These are phyloP conservation scores for Kuschelorhynchus macadamiae DNA, from an alignment of 2,888 invertebrate genomes.

Conservation along the genomic window DNA sequence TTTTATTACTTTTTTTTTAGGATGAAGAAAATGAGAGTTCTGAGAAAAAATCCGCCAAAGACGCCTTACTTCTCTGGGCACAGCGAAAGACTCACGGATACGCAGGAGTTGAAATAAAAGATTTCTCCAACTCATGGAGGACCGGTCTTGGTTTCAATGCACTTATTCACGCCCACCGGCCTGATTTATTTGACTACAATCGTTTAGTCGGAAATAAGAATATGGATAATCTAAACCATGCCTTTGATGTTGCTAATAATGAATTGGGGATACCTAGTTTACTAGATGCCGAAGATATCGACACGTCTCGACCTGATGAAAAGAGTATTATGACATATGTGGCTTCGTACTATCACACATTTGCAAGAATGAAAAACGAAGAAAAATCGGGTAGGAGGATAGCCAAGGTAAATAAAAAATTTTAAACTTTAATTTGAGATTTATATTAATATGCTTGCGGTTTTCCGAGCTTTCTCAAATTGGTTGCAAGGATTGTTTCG, in stretches of 20 bases:
- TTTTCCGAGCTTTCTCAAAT: too few species aligned
- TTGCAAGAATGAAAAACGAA: conserved; percentile 99
- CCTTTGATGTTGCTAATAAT: conserved; percentile 94
- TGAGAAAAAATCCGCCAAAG: conserved; percentile 99
- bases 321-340: conserved; percentile 99
- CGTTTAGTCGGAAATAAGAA: conserved; percentile 85
- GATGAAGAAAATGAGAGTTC: conserved; percentile 97
- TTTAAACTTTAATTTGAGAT: not conserved
- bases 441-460: conserved; percentile 8
- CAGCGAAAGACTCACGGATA: conserved; percentile 98
- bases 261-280: conserved; percentile 94
- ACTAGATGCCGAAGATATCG: conserved; percentile 96
- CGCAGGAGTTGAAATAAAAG: conserved; percentile 88
- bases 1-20: conserved; percentile 67
- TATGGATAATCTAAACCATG: conserved; percentile 97
- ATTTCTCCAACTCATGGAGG: conserved; percentile 95
- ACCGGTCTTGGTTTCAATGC: conserved; percentile 98
- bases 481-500: too few species aligned
- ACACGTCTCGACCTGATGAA: conserved; percentile 94
- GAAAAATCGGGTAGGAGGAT: conserved; percentile 97
- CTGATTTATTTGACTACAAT: conserved; percentile 93
- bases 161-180: conserved; percentile 96
- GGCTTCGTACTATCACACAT: conserved; percentile 98
- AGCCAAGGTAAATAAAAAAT: conserved; percentile 84
- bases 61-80: conserved; percentile 97